These are phyloP conservation scores for Epirrhoe alternata DNA, from an alignment of 2,888 invertebrate genomes.

Conservation along the genomic window DNA sequence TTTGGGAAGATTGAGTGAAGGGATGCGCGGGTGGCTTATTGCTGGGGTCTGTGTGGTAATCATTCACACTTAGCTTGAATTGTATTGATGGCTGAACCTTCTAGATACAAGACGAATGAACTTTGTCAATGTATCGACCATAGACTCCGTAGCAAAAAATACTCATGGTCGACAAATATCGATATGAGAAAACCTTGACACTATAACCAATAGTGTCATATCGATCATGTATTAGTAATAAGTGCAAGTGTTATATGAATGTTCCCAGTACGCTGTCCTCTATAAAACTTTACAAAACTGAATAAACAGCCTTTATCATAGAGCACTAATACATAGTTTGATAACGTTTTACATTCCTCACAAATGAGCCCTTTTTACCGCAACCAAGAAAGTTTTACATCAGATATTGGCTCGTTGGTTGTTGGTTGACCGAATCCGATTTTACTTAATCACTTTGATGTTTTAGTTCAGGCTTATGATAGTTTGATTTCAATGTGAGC, in stretches of 20 bases:
- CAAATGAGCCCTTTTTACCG: background rate
- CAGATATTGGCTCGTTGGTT: conserved; percentile 9
- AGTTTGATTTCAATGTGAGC: background rate
- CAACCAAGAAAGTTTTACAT: conserved; percentile 3
- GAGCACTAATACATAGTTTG: background rate
- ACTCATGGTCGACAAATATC: too few relatives aligned
- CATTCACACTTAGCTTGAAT: conserved; percentile 16
- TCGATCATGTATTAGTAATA: too few relatives aligned
- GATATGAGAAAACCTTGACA: too few relatives aligned
- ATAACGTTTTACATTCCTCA: background rate
- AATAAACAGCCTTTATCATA: too few relatives aligned
- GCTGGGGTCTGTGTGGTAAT: conserved; percentile 7
- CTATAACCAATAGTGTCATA: too few relatives aligned
- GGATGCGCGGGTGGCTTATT: conserved; percentile 28
- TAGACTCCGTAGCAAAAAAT: too few relatives aligned
- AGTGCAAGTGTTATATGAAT: too few relatives aligned
- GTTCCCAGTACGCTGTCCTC: too few relatives aligned
- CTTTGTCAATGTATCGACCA: too few relatives aligned
- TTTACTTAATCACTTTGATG: background rate
- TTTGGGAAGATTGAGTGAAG: too few relatives aligned
- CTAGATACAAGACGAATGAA: too few relatives aligned
- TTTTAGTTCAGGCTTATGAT: background rate
- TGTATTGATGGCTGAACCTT: conserved; percentile 1
- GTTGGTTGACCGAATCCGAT: background rate
- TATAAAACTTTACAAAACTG: too few relatives aligned